Evolutionary conservation across 2,888 invertebrate genomes (phyloP).

Genomic region (Nycteola revayana): DNA sequence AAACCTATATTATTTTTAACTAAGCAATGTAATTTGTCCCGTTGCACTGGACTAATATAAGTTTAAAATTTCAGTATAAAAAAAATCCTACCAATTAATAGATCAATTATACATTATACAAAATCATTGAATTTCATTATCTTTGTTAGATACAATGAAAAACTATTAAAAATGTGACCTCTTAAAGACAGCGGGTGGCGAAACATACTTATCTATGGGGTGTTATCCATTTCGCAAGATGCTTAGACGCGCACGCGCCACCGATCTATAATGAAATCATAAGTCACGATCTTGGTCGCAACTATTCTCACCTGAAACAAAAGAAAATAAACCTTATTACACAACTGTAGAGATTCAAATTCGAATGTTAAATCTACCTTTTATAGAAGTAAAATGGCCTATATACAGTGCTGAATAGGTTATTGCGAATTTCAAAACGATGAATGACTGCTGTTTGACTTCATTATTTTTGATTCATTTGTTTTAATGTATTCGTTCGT

Average conservation of each 20-base stretch:
- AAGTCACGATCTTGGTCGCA: constrained; percentile 59
- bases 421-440: constrained; percentile 31
- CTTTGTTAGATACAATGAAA: neutral
- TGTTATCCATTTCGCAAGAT: constrained; percentile 41
- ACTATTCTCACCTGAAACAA: constrained; percentile 36
- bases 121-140: too few relatives aligned
- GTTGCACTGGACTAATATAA: too few relatives aligned
- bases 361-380: neutral
- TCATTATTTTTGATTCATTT: constrained; percentile 17
- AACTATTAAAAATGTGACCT: constrained; percentile 18
- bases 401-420: constrained; percentile 24
- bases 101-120: too few relatives aligned
- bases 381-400: constrained; percentile 20
- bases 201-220: constrained; percentile 34
- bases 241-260: constrained; percentile 52
- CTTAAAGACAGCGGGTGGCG: constrained; percentile 18
- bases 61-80: too few relatives aligned
- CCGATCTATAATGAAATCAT: constrained; percentile 56
- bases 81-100: too few relatives aligned
- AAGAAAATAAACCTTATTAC: constrained; percentile 9
- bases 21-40: too few relatives aligned
- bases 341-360: neutral
- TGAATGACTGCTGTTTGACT: constrained; percentile 26
- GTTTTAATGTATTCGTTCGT: constrained; percentile 18
- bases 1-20: too few relatives aligned